Evolutionary conservation across 2,888 invertebrate species (phyloP), one percentile per base, ranked within the genome.

Genomic region (Tipula confusa): DNA sequence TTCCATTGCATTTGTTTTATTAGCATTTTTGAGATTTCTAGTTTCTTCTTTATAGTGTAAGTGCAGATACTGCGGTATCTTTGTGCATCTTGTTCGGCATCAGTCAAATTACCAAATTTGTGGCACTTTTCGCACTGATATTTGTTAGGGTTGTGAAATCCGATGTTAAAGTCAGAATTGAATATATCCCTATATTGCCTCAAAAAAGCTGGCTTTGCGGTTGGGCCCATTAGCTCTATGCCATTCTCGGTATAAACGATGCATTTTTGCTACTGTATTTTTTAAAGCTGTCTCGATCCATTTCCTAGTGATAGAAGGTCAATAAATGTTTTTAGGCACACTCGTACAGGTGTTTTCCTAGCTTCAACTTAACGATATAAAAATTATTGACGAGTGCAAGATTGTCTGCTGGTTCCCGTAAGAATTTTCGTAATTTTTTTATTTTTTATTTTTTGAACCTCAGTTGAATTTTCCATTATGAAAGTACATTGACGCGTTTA

Each of bases 61-160:
- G 24, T 64, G 64, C 7, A 64, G 24, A 24, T 24, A 83, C 83
- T 84, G 83, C 80, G 64, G 84, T 33, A n/a, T n/a, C n/a, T 79
- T 82, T 82, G 33, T n/a, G n/a, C n/a, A 29, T 28, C 33, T 36
- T 33, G 33, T 11, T 33, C 33, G 11, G 6, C 33, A 33, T 15
- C 18, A 5, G 15, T 15, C 18, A 83, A 43, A 83, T 84, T 83
- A 80, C n/a, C 38, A 48, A 80, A 82, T 84, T 83, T 83, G 83
- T 83, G 79, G 83, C 84, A 85, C 9, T n/a, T n/a, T 83, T 84
- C 83, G 79, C 84, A 85, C 83, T 83, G 48, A 79, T 85, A 85
- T 83, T 85, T 85, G 15, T 85, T 86, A 15, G 85, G 85, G 79
- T 38, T 84, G 79, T 84, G 84, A 29, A 85, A 84, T n/a, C 83